These are phyloP conservation scores for Brachynemurus nebulosus DNA, from an alignment of 2,888 invertebrate genomes.

Conservation along the genomic window DNA sequence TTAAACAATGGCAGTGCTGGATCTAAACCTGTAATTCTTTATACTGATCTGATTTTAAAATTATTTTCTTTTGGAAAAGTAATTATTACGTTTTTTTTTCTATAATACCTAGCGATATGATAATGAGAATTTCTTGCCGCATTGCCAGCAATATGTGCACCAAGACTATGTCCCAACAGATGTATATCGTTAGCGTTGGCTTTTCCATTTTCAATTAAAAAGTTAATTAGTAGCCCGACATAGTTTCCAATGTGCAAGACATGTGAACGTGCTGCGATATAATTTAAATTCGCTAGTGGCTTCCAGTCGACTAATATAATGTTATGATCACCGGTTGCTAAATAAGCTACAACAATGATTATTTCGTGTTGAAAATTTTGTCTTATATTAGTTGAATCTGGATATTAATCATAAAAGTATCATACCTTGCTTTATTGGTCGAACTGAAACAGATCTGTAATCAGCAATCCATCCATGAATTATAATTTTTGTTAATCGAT, in stretches of 20 bases:
- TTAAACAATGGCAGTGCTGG: constrained; percentile 30
- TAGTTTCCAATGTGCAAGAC: neutral
- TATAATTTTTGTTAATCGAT: constrained; percentile 1
- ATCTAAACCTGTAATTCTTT: constrained; percentile 29
- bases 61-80: neutral
- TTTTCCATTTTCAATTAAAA: neutral
- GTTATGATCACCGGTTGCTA: constrained; percentile 6
- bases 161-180: constrained; percentile 4
- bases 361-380: too few relatives aligned
- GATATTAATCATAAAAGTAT: neutral
- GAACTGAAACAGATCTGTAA: constrained; percentile 4
- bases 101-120: neutral
- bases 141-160: constrained; percentile 5
- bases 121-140: neutral
- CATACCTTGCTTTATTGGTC: constrained; percentile 5
- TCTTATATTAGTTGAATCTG: neutral
- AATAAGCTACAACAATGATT: constrained; percentile 5
- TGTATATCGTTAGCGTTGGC: constrained; percentile 1
- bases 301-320: constrained; percentile 2
- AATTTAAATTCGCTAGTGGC: neutral
- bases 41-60: neutral
- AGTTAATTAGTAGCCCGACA: constrained; percentile 1
- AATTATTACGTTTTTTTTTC: neutral
- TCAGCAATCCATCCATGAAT: constrained; percentile 6
- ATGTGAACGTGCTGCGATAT: neutral